These are phyloP conservation scores for Cataglyphis cursor DNA, from an alignment of 2,888 invertebrate species.

Conservation along the genomic window DNA sequence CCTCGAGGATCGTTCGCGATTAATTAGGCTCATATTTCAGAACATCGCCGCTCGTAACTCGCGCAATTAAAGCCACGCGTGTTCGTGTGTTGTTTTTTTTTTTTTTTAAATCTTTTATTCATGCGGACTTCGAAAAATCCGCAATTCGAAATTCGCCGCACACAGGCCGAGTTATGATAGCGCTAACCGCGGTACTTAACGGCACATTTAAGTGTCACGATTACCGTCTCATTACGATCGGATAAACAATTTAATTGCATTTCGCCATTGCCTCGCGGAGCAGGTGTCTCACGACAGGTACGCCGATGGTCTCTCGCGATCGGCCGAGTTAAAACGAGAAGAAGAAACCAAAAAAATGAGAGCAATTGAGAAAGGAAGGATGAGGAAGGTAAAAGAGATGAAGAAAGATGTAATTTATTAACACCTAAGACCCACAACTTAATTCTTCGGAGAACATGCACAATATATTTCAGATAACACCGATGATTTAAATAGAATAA, in stretches of 20 bases:
- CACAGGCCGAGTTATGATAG: background rate
- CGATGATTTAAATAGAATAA: conserved; percentile 40
- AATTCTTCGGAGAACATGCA: background rate
- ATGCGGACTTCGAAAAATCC: conserved; percentile 31
- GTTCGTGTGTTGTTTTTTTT: background rate
- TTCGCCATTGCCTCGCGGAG: conserved; percentile 56
- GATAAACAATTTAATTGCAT: conserved; percentile 70
- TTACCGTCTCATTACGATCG: conserved; percentile 64
- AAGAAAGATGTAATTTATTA: conserved; percentile 12
- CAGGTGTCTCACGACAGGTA: conserved; percentile 63
- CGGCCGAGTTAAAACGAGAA: conserved; percentile 4
- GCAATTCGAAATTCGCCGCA: background rate
- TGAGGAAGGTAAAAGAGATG: background rate
- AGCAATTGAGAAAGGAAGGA: background rate
- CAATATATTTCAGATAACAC: conserved; percentile 17
- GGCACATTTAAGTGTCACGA: conserved; percentile 65
- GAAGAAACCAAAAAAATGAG: conserved; percentile 28
- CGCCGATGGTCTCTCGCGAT: conserved; percentile 16
- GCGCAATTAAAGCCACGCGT: conserved; percentile 36
- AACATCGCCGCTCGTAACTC: conserved; percentile 35
- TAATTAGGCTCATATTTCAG: conserved; percentile 46
- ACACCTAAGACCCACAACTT: conserved; percentile 24
- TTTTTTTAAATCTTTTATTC: background rate
- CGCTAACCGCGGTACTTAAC: conserved; percentile 28
- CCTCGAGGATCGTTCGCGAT: conserved; percentile 13